Evolutionary conservation across 2,113 vertebrate species (phyloP).

Genomic region (Melanostigma gelatinosum): DNA sequence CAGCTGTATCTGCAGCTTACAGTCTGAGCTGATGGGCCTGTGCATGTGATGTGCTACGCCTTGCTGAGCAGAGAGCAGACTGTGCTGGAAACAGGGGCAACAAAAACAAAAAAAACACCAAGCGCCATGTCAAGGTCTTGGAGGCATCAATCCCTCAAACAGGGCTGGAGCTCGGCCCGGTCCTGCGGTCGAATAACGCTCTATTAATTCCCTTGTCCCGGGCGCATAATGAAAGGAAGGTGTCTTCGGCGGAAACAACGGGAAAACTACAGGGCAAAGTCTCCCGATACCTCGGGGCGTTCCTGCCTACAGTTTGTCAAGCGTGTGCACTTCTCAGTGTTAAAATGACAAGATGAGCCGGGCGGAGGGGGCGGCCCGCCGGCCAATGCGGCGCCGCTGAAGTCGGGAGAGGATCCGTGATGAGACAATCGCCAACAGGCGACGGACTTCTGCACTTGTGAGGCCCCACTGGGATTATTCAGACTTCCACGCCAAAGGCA

Average conservation of each 20-base stretch:
- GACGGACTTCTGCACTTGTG: constrained; percentile 79
- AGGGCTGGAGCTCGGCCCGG: constrained; percentile 75
- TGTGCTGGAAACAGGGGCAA: constrained; percentile 59
- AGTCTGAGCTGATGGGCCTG: constrained; percentile 78
- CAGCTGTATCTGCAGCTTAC: constrained; percentile 46
- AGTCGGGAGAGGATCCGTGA: constrained; percentile 78
- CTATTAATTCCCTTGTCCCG: constrained; percentile 90
- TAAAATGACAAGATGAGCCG: constrained; percentile 90
- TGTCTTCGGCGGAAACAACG: constrained; percentile 84
- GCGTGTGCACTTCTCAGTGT: constrained; percentile 91
- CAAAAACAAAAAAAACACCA: constrained; percentile 70
- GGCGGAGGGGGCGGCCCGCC: constrained; percentile 83
- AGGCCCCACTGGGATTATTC: constrained; percentile 83
- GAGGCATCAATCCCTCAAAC: constrained; percentile 86
- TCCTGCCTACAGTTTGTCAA: constrained; percentile 91
- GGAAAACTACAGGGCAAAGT: constrained; percentile 78
- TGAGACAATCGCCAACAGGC: constrained; percentile 88
- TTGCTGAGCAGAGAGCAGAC: constrained; percentile 82
- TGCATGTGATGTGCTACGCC: constrained; percentile 85
- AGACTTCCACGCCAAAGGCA: constrained; percentile 81
- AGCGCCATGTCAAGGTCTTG: constrained; percentile 84
- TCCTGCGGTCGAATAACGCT: constrained; percentile 89
- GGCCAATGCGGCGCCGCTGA: constrained; percentile 80
- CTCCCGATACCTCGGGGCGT: constrained; percentile 88
- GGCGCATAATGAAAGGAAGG: constrained; percentile 90